Evolutionary conservation across 2,888 invertebrate genomes (phyloP), one percentile per base, ranked within the genome.

Genomic region (Tanytarsus gracilentus): DNA sequence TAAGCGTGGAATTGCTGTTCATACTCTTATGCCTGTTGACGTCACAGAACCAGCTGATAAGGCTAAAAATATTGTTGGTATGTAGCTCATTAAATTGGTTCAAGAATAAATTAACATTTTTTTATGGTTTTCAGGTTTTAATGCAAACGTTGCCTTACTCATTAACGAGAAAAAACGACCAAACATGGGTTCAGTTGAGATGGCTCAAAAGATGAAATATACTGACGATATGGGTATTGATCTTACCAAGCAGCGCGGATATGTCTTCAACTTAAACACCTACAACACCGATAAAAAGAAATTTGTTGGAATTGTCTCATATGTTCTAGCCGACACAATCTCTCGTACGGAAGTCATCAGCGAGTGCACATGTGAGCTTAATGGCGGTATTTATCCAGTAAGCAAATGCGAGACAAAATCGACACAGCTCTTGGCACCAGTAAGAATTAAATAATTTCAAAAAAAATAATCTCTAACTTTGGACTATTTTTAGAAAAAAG

Each of bases 141-240:
- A 83, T 63, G 68, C 76, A 0, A 71, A 80, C 11, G 74, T 78
- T n/a, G 81, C 83, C 2, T 77, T 85, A 65, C 76, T 83, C 61
- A 75, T 84, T 16, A 77, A 86, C 67, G 77, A 79, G 66, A 83
- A 81, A 73, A 86, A 82, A 67, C 79, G 79, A 33, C 73, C 78
- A 52, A 78, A 78, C 30, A 61, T 62, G 65, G 81, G 81, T 48
- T 76, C 75, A 6, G 68, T 78, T 6, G 77, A 79, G 9, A 69
- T 81, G 18, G 78, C 80, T 63, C 71, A 74, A 18, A 80, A 82
- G 3, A 68, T 88, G 1, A 71, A 74, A 16, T 77, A 78, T 63
- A 27, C 39, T 16, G 66, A 68, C 14, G 84, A 87, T 67, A 77
- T 80, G 66, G 90, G 89, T 71, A 77, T 82, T 30, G 81, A 82